Percentiles rank a stretch among this genome's conserved stretches.
Evolutionary conservation across 2,113 vertebrate species (phyloP).

Genomic region (Podarcis raffonei): DNA sequence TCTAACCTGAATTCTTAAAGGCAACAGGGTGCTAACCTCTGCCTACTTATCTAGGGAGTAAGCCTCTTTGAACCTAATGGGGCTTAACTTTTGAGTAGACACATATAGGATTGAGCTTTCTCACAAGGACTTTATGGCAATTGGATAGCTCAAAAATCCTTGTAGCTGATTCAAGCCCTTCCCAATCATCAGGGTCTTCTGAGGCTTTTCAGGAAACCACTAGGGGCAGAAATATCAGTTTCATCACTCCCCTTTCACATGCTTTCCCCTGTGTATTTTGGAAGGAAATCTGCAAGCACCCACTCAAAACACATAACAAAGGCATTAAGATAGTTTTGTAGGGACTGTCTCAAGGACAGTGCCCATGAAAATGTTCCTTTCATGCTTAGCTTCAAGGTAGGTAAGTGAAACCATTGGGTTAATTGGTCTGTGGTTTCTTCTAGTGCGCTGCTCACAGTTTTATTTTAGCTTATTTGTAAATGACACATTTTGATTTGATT

Average conservation of each 20-base stretch:
- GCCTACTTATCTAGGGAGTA: not conserved
- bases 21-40: not conserved
- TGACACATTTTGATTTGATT: conserved; percentile 4
- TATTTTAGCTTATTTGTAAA: not conserved
- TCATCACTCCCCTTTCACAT: not conserved
- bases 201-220: too few relatives aligned
- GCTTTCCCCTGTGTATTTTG: conserved; percentile 13
- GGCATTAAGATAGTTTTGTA: conserved; percentile 36
- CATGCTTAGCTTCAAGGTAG: conserved; percentile 44
- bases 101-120: not conserved
- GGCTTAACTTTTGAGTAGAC: too few relatives aligned
- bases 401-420: conserved; percentile 45
- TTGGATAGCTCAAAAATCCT: not conserved
- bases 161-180: not conserved
- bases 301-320: conserved; percentile 30
- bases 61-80: too few relatives aligned
- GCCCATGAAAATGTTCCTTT: conserved; percentile 28
- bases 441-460: conserved; percentile 24
- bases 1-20: not conserved
- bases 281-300: conserved; percentile 39
- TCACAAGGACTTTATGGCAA: not conserved
- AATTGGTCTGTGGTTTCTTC: conserved; percentile 52
- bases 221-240: not conserved
- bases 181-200: not conserved
- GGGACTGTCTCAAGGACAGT: conserved; percentile 42